Evolutionary conservation across 2,888 invertebrate species (phyloP), one percentile per base, ranked within the genome.

Genomic region (Heliconius hortense): DNA sequence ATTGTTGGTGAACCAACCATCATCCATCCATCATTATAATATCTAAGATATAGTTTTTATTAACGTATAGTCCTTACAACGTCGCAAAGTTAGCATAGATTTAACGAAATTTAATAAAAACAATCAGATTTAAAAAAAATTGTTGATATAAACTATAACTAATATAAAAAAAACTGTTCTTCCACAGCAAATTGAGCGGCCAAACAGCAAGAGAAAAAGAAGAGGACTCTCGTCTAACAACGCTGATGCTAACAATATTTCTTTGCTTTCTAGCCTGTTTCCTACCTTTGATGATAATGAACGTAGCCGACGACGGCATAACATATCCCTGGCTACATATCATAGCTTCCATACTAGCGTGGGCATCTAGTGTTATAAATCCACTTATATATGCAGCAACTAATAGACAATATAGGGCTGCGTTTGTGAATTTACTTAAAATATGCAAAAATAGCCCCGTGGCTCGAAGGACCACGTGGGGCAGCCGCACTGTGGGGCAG

Each of bases 321-420:
- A 84, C 77, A 7, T 95, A 95, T 82, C 97, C 98, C 5, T 95
- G 96, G 89, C 89, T 97, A 0, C 98, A 98, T 86, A 96, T 98
- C 78, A 93, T 97, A 74, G 97, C 97, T 0, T 98, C 98, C 0
- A 96, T 98, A 72, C 93, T 98, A 79, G 97, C 98, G 0, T 98
- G 98, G 97, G 97, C 97, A 0, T 98, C 98, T 0, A 97, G 97
- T 77, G 98, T 98, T 72, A 95, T 98, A 81, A 98, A 98, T 90
- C 98, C 98, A 0, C 95, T 98, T 79, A 97, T 98, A 80, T 98
- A 98, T 90, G 98, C 98, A 5, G 97, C 97, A 11, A 97, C 97
- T 81, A 98, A 98, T 88, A 95, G 97, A 79, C 97, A 97, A 83
- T 98, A 98, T 86, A 85, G 95, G 78, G 94, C 95, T 1, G 95